Percentiles rank a stretch among this genome's conserved stretches.
phyloP scores from a whole-genome alignment of 2,113 vertebrate genomes.

The Ifrita kowaldi region DNA sequence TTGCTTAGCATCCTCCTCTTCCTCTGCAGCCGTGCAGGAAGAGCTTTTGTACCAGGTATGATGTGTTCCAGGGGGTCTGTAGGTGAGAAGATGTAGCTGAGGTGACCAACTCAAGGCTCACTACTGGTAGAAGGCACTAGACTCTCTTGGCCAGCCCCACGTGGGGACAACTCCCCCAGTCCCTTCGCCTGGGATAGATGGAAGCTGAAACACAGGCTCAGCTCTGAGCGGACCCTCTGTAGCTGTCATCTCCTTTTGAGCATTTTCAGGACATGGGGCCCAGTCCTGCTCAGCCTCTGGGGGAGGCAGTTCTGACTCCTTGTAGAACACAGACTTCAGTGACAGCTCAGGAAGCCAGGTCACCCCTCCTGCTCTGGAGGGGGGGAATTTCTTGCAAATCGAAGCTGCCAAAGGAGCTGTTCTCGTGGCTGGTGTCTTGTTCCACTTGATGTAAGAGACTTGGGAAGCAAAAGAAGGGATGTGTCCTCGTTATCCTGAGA shows the following conservation, averaged over 20 bases:
- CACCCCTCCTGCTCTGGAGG: background rate
- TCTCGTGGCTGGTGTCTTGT: background rate
- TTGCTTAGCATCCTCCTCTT: background rate
- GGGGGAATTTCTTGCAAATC: background rate
- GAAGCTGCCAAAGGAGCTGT: background rate
- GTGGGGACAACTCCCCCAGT: background rate
- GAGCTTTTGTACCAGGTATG: background rate
- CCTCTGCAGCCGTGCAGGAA: background rate
- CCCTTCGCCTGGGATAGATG: background rate
- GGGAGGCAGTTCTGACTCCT: background rate
- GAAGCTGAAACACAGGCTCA: background rate
- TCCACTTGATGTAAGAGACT: background rate
- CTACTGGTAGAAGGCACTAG: background rate
- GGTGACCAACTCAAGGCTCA: background rate
- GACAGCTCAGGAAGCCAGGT: background rate
- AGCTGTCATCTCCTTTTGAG: background rate
- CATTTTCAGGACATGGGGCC: background rate
- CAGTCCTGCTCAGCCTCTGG: background rate
- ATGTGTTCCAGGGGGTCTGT: background rate
- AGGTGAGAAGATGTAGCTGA: background rate
- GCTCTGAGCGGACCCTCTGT: accelerated
- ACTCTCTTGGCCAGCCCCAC: background rate
- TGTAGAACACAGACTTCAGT: background rate
- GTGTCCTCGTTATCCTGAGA: background rate
- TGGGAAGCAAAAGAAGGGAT: background rate